Evolutionary conservation across 1,140 invertebrate species (phyloP), one percentile per base, ranked within the genome.

Genomic region (Cyphomyrmex costatus): DNA sequence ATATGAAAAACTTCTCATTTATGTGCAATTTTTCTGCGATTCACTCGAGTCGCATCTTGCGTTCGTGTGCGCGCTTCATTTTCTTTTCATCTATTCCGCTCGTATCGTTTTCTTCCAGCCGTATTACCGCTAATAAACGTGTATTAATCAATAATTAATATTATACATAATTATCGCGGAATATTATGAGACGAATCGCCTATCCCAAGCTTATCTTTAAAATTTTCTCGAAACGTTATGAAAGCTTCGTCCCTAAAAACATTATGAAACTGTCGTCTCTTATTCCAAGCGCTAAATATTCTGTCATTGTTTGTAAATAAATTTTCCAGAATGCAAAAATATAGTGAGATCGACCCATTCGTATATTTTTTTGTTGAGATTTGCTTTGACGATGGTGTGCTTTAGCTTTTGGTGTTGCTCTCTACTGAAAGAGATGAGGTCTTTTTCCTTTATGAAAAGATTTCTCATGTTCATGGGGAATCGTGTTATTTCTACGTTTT

Each of bases 1-100:
- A 53, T 71, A 71, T 86, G 66, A 83, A 86, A 83, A 83, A 84
- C 56, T 61, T 84, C 77, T 70, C 42, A 70, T 80, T 63, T 82
- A 36, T 46, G 53, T 83, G 66, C 21, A 63, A 83, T 74, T 74
- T 74, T 73, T 73, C 68, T 74, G 36, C 53, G 68, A 83, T 83
- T 60, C 42, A 60, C 56, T 83, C 79, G 36, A 21, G 36, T 73
- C 53, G 42, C 79, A 33, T 73, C 46, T 83, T 73, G 79, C 68
- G 12, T 60, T 74, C 53, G 53, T 33, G n/a, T 21, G 66, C 66
- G 66, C 66, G 51, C 53, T 33, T 73, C 79, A 80, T 83, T 83
- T 73, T 36, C 53, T 83, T n/a, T 49, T 42, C 49, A 73, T 61
- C 42, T 60, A 74, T 83, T 27, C 24, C n/a, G 66, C 53, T 71